Evolutionary conservation across 2,797 vertebrate species (phyloP), one percentile per base, ranked within the genome.

Genomic region (Phrynocephalus vlangalii): DNA sequence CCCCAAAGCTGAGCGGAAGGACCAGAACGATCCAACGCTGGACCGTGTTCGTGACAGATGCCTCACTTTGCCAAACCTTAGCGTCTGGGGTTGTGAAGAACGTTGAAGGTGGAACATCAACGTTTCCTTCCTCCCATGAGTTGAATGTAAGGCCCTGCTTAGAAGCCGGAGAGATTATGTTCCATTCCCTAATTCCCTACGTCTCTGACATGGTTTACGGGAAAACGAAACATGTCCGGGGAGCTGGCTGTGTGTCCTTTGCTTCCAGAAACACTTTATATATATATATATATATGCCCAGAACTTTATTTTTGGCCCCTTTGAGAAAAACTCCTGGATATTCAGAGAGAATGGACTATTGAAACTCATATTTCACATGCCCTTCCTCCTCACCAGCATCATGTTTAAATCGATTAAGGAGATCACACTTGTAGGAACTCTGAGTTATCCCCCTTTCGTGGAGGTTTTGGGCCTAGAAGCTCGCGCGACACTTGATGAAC

Each of bases 401-500:
- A 9, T 11, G 18, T n/a, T 2, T 15, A 33, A 50, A 50, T 13
- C 9, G 52, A 56, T 18, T 24, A 24, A 30, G 48, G 30, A 79
- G n/a, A 66, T 48, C 30, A 78, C 83, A 88, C 60, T 81, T 85
- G 78, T 11, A 2, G 16, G 44, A 48, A 82, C 56, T 56, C 75
- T 10, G 56, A 18, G 60, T 63, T 63, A 15, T 15, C 33, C 18
- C 8, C 44, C 1, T 11, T 7, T 20, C 1, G 1, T 26, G 56
- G 33, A 33, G 75, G 66, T 28, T 3, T 6, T 28, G 82, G 84
- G 78, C 0, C 0, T 86, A 38, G 48, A 3, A 28, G 60, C 66
- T 8, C 1, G 0, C 0, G n/a, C n/a, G 5, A 68, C 30, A n/a
- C 89, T 52, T 0, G 24, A 10, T 79, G 79, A 67, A 0, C 0